Evolutionary conservation across 2,797 vertebrate genomes (phyloP).

Genomic region (Poeciliopsis infans): DNA sequence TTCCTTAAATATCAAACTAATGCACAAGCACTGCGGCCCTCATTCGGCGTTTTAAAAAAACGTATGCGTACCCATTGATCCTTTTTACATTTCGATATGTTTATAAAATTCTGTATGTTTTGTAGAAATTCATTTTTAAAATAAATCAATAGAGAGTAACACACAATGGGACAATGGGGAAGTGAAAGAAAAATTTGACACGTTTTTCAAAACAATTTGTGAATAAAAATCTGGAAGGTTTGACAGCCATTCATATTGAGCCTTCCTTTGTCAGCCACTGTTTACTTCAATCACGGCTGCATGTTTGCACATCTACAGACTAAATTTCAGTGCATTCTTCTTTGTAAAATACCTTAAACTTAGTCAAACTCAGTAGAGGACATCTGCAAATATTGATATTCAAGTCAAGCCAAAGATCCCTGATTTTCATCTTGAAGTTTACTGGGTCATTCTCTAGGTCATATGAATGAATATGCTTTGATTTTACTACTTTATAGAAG

Average conservation of each 20-base stretch:
- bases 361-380: neutral
- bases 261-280: neutral
- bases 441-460: neutral
- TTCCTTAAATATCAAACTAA: slow-evolving; percentile 20
- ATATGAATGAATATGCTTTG: neutral
- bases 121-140: neutral
- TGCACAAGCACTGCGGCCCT: neutral
- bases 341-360: neutral
- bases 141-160: neutral
- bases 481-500: neutral
- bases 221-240: neutral
- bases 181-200: neutral
- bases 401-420: neutral
- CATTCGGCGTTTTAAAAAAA: neutral
- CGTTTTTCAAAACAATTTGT: neutral
- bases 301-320: neutral
- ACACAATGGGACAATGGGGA: neutral
- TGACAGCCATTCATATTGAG: neutral
- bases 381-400: neutral
- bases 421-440: neutral
- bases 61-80: neutral
- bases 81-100: neutral
- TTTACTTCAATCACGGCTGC: neutral
- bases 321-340: neutral
- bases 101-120: neutral